These are phyloP conservation scores for Protaetia brevitarsis DNA, from an alignment of 1,140 invertebrate species.

Conservation along the genomic window DNA sequence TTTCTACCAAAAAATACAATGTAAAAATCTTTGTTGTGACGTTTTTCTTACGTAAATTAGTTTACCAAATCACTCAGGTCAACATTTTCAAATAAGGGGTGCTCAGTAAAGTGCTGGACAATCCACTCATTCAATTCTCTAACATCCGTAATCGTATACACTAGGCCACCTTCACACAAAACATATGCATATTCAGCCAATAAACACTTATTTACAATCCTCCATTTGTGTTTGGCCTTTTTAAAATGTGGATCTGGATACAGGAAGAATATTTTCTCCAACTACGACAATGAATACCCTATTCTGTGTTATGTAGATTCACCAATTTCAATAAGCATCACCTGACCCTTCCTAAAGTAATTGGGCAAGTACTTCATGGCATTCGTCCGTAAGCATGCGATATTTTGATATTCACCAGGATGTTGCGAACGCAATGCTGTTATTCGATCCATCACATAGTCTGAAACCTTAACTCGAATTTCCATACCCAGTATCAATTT, in stretches of 20 bases:
- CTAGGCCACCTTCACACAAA: slow-evolving; percentile 74
- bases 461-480: slow-evolving; percentile 96
- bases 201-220: slow-evolving; percentile 92
- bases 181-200: slow-evolving; percentile 97
- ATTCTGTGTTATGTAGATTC: background rate
- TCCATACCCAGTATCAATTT: slow-evolving; percentile 93
- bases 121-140: slow-evolving; percentile 98
- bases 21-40: background rate
- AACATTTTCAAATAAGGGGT: slow-evolving; percentile 85
- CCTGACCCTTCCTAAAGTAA: slow-evolving; percentile 92
- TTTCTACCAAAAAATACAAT: slow-evolving; percentile 54
- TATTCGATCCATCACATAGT: slow-evolving; percentile 96
- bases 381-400: slow-evolving; percentile 94
- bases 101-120: slow-evolving; percentile 84
- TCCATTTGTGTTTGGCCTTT: slow-evolving; percentile 98
- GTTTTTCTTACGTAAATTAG: slow-evolving; percentile 21
- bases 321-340: slow-evolving; percentile 42
- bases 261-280: slow-evolving; percentile 99
- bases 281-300: slow-evolving; percentile 55
- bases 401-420: slow-evolving; percentile 82
- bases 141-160: slow-evolving; percentile 98
- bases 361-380: slow-evolving; percentile 99
- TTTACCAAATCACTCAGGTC: slow-evolving; percentile 71
- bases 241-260: slow-evolving; percentile 99
- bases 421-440: slow-evolving; percentile 76